Percentiles rank a stretch among this genome's conserved stretches.
Conservation (phyloP, 2,113 vertebrate genomes). For the Ovis aries region DNA sequence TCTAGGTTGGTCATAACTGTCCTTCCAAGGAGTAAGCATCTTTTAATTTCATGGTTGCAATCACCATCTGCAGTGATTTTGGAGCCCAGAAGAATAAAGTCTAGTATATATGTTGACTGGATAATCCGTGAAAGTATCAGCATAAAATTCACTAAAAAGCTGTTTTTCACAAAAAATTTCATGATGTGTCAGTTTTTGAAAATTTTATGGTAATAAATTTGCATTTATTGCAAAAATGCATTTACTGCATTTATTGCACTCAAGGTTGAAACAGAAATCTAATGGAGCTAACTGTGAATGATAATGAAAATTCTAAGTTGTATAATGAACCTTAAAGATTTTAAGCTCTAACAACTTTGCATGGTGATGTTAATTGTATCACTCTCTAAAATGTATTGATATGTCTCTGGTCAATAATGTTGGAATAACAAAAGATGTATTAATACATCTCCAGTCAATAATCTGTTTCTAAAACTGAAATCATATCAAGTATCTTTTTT, state of each 20-base stretch:
- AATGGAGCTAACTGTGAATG: background rate
- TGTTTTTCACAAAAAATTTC: background rate
- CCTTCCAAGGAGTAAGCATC: no score
- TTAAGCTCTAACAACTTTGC: background rate
- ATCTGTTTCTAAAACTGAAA: background rate
- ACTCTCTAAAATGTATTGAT: background rate
- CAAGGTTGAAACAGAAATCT: background rate
- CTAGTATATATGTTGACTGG: background rate
- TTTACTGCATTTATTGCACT: background rate
- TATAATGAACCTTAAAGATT: background rate
- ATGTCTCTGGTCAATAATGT: background rate
- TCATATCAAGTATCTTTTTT: background rate
- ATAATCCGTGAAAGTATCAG: background rate
- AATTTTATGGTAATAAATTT: background rate
- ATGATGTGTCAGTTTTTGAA: background rate
- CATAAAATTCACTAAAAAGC: background rate
- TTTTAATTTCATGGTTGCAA: no score
- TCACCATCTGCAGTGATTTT: no score
- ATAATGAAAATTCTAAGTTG: background rate
- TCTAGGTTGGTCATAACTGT: no score
- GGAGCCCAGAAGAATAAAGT: background rate
- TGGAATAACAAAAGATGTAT: background rate
- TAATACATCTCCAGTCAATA: background rate
- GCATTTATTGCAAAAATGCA: background rate
- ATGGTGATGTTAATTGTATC: background rate